A percentile compares a stretch with the other conserved stretches of the same genome.
Evolutionary conservation across 2,888 invertebrate species (phyloP).

Genomic region (Piscicola geometra): DNA sequence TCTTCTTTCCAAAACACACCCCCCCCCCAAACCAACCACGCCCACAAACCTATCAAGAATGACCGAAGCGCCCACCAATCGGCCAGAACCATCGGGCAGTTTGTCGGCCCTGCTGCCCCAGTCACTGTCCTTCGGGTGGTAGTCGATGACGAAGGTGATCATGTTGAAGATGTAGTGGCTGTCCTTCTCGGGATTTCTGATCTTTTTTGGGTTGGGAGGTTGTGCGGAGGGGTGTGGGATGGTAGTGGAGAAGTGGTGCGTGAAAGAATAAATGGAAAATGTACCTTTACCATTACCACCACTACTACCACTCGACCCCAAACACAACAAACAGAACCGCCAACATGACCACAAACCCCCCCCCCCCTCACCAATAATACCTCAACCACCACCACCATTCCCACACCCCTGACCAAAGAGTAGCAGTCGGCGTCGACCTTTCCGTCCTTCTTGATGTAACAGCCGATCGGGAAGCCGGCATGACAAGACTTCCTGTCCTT

Average conservation of each 20-base stretch:
- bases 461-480: conserved; percentile 96
- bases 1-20: background rate
- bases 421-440: conserved; percentile 59
- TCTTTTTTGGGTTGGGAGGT: background rate
- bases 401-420: conserved; percentile 48
- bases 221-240: background rate
- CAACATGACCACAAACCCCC: too few species aligned
- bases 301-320: too few species aligned
- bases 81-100: conserved; percentile 71
- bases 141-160: conserved; percentile 79
- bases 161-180: conserved; percentile 93
- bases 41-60: conserved; percentile 55
- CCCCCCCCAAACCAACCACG: too few species aligned
- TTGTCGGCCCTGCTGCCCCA: conserved; percentile 96
- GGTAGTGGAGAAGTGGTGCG: too few species aligned
- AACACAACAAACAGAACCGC: too few species aligned
- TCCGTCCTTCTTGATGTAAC: conserved; percentile 69
- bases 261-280: too few species aligned
- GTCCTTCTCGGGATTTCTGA: conserved; percentile 57
- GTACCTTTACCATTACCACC: too few species aligned
- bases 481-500: conserved; percentile 68
- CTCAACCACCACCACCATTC: background rate
- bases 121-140: conserved; percentile 81
- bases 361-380: too few species aligned
- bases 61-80: conserved; percentile 65